Evolutionary conservation across 2,797 vertebrate genomes (phyloP).

Genomic region (Arvicola amphibius): DNA sequence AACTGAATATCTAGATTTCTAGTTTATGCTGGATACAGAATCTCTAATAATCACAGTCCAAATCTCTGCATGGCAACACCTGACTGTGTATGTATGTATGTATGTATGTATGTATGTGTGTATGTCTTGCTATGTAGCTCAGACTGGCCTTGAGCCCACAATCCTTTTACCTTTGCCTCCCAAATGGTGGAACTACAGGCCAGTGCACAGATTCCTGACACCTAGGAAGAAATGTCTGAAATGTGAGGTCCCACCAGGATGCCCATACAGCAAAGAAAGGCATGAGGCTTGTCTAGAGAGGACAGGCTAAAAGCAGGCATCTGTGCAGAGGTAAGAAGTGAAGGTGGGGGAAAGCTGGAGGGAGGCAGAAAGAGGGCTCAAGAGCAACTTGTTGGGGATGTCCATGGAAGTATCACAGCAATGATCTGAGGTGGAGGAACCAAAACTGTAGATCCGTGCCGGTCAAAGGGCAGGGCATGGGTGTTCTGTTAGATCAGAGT

Average conservation of each 20-base stretch:
- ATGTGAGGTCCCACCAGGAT: not conserved
- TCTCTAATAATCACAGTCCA: not conserved
- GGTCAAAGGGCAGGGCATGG: not conserved
- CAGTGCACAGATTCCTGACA: not conserved
- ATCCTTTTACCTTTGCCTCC: not conserved
- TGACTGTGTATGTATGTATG: not conserved
- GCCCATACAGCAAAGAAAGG: not conserved
- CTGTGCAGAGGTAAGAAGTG: not conserved
- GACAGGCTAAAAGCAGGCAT: not conserved
- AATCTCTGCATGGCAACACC: not conserved
- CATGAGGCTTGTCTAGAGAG: not conserved
- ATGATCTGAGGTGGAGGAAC: not conserved
- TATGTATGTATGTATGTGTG: not conserved
- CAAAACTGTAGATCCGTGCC: not conserved
- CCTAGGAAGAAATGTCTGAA: not conserved
- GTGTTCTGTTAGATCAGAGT: not conserved
- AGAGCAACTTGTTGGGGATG: not conserved
- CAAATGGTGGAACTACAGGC: not conserved
- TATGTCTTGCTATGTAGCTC: not conserved
- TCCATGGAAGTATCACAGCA: not conserved
- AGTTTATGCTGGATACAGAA: not conserved
- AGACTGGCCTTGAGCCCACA: not conserved
- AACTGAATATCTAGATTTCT: not conserved
- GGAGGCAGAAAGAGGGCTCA: not conserved
- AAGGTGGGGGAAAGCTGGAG: not conserved